phyloP scores from a whole-genome alignment of 2,888 invertebrate species.

The Acleris laterana region DNA sequence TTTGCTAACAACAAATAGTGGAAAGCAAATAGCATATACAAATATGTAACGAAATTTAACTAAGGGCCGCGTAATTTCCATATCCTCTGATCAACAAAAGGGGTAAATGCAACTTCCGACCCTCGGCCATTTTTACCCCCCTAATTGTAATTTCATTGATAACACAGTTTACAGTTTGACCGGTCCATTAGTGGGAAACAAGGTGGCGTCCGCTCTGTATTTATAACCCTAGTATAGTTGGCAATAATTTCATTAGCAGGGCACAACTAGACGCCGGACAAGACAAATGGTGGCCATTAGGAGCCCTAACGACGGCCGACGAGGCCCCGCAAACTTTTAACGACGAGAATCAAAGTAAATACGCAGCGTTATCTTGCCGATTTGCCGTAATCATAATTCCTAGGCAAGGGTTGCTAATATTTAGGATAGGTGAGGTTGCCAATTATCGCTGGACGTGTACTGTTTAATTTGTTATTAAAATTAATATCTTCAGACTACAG shows the following conservation, averaged over 20 bases:
- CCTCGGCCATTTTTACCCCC: conserved; percentile 76
- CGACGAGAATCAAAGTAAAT: conserved; percentile 85
- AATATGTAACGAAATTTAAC: conserved; percentile 29
- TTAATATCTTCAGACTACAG: conserved; percentile 11
- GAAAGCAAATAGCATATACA: conserved; percentile 24
- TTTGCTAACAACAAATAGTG: conserved; percentile 14
- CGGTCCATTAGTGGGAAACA: conserved; percentile 83
- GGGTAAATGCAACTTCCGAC: conserved; percentile 71
- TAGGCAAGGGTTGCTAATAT: conserved; percentile 76
- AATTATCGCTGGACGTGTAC: conserved; percentile 25
- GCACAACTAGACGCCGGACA: conserved; percentile 83
- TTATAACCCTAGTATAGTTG: conserved; percentile 84
- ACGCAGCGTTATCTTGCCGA: conserved; percentile 82
- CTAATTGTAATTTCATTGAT: conserved; percentile 85
- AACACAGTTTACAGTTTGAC: conserved; percentile 85
- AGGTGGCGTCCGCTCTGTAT: conserved; percentile 80
- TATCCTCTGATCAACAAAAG: conserved; percentile 59
- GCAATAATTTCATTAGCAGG: conserved; percentile 85
- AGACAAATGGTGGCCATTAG: conserved; percentile 85
- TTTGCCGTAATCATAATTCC: conserved; percentile 78
- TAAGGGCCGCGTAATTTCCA: conserved; percentile 53
- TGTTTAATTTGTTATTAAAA: conserved; percentile 17
- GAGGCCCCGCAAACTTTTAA: conserved; percentile 81
- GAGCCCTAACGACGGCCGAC: conserved; percentile 81
- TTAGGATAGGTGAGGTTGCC: conserved; percentile 56